Evolutionary conservation across 2,113 vertebrate species (phyloP).

Genomic region (Limnothrissa miodon): DNA sequence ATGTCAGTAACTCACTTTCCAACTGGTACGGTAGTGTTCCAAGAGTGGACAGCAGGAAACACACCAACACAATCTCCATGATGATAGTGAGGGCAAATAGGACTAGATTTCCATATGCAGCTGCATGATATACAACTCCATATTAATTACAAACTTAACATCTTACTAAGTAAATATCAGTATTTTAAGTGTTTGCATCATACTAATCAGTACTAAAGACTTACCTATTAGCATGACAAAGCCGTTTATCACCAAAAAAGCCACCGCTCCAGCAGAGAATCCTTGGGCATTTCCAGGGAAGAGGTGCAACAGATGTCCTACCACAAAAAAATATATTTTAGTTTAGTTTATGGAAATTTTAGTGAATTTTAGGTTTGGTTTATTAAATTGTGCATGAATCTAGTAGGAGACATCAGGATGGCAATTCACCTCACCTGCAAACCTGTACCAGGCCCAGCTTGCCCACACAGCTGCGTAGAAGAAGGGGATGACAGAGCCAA

Average conservation of each 20-base stretch:
- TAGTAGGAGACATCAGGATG: not conserved
- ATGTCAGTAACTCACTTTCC: constrained; percentile 71
- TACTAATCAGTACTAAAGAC: constrained; percentile 38
- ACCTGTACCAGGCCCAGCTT: constrained; percentile 83
- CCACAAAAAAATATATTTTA: not conserved
- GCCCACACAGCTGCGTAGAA: constrained; percentile 81
- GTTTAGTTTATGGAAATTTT: not conserved
- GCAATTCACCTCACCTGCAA: constrained; percentile 71
- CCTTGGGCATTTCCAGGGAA: constrained; percentile 53
- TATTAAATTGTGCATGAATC: not conserved
- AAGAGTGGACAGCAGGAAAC: constrained; percentile 81
- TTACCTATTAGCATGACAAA: constrained; percentile 80
- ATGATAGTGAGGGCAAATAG: constrained; percentile 69
- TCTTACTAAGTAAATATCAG: too few species aligned
- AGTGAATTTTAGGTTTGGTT: too few species aligned
- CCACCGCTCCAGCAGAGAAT: constrained; percentile 76
- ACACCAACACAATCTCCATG: constrained; percentile 80
- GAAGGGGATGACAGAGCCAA: constrained; percentile 77
- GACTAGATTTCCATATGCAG: constrained; percentile 75
- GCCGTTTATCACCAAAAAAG: constrained; percentile 78
- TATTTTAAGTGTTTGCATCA: too few species aligned
- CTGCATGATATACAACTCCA: constrained; percentile 59
- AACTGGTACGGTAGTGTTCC: constrained; percentile 73
- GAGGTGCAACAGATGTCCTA: constrained; percentile 68
- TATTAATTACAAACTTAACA: not conserved